Conservation (phyloP, 2,888 invertebrate species). For the Eutolmus rufibarbis region DNA sequence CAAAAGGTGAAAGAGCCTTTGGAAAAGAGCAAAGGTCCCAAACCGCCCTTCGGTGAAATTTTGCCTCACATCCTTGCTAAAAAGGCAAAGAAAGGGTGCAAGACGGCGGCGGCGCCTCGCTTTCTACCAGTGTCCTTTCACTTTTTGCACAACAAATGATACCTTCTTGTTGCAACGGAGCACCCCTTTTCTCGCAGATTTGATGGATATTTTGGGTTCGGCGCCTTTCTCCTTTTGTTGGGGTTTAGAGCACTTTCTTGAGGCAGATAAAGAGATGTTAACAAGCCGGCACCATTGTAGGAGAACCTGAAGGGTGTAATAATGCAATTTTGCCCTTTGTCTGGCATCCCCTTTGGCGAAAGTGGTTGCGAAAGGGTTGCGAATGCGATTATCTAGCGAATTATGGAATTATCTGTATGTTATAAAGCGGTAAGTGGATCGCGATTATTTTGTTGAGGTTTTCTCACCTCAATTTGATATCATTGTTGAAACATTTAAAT, state of each 20-base stretch:
- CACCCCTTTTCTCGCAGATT: not conserved
- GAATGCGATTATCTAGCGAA: not conserved
- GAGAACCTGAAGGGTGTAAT: not conserved
- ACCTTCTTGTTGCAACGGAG: not conserved
- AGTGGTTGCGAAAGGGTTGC: not conserved
- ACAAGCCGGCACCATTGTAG: not conserved
- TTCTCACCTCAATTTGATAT: not conserved
- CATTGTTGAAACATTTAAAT: too few relatives aligned
- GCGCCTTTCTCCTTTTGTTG: not conserved
- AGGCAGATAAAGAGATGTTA: constrained; percentile 33
- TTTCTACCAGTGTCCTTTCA: not conserved
- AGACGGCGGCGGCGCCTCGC: not conserved
- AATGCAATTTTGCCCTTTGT: not conserved
- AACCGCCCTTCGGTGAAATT: not conserved
- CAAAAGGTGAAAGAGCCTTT: not conserved
- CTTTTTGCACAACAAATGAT: not conserved
- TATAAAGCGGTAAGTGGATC: not conserved
- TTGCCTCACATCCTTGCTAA: not conserved
- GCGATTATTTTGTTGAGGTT: not conserved
- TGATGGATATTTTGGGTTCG: not conserved
- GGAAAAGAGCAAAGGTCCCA: constrained; percentile 10
- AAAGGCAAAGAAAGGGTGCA: not conserved
- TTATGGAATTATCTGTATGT: not conserved
- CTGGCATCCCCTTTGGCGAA: not conserved
- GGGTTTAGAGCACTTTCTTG: not conserved